These are phyloP conservation scores for Cosmia pyralina DNA, from an alignment of 2,888 invertebrate genomes.

Conservation along the genomic window DNA sequence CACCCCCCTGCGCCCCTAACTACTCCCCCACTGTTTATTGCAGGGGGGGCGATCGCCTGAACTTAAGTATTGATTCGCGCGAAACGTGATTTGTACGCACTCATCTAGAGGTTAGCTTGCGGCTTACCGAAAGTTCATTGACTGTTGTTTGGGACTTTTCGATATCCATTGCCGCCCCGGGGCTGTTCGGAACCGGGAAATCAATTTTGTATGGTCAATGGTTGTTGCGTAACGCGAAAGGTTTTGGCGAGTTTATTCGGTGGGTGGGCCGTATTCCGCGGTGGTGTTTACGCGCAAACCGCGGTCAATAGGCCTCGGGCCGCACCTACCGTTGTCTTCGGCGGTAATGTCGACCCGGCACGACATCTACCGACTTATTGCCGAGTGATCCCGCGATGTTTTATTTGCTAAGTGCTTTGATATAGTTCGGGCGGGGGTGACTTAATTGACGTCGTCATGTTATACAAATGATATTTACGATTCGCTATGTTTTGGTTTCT, in stretches of 20 bases:
- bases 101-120: constrained; percentile 88
- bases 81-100: constrained; percentile 91
- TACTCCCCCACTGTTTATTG: constrained; percentile 86
- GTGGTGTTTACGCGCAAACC: constrained; percentile 87
- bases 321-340: constrained; percentile 87
- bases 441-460: constrained; percentile 85
- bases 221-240: constrained; percentile 54
- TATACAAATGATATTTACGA: constrained; percentile 79
- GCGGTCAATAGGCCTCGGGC: constrained; percentile 87
- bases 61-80: constrained; percentile 91
- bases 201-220: constrained; percentile 61
- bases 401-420: constrained; percentile 88
- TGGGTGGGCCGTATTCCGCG: constrained; percentile 69
- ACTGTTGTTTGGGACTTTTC: constrained; percentile 66
- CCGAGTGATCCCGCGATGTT: constrained; percentile 77
- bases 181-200: neutral
- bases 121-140: constrained; percentile 77
- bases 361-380: constrained; percentile 87
- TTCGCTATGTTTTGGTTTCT: constrained; percentile 61
- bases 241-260: constrained; percentile 53
- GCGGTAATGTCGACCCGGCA: constrained; percentile 85
- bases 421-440: constrained; percentile 77
- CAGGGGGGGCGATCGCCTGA: constrained; percentile 89
- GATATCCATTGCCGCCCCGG: constrained; percentile 68
- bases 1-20: constrained; percentile 79